Base-by-base conservation (phyloP, 2,888 invertebrate genomes). In the Anthophora plumipes region DNA sequence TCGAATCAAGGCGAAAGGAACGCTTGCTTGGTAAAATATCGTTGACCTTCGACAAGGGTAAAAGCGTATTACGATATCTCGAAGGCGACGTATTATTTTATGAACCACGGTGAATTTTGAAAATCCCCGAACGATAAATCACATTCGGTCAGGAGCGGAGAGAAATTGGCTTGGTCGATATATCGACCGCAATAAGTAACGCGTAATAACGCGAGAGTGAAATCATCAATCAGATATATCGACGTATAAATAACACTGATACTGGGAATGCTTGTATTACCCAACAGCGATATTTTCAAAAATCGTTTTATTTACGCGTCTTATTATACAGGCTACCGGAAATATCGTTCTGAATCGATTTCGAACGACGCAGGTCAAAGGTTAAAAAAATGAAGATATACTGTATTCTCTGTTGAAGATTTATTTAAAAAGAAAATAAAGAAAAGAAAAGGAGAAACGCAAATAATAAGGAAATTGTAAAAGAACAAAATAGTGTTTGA, bases 191-290 rank as follows among this genome's bases (percentile, higher is more conserved):
- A 22, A 52, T 37, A 43, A 48, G 52, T 52, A 20, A 0, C 55
- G 41, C 22, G 41, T 77, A 67, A 77, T 76, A 67, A 61, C 60
- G 52, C 37, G 20, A 43, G 22, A 57, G 68, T 68, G 77, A 78
- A 68, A 68, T 68, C 78, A 78, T 78, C 78, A 39, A 69, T 78
- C 78, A 59, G 37, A 64, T 43, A 17, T n/a, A 46, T 77, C 11
- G 46, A 37, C n/a, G 20, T 37, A 64, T 55, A 57, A 57, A 78
- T 68, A 50, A 55, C 41, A 14, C 11, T 2, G 43, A 59, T 22
- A 20, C 8, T 22, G 14, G 14, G 22, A 63, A n/a, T n/a, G 9
- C 14, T 41, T 7, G 12, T 8, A 20, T 41, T 17, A 22, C 17
- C 12, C 14, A 14, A 7, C 14, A n/a, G 52, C 11, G 48, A 7